phyloP scores from a whole-genome alignment of 64 coral and sea anemone species.

The Dendrophyllia cribrosa region DNA sequence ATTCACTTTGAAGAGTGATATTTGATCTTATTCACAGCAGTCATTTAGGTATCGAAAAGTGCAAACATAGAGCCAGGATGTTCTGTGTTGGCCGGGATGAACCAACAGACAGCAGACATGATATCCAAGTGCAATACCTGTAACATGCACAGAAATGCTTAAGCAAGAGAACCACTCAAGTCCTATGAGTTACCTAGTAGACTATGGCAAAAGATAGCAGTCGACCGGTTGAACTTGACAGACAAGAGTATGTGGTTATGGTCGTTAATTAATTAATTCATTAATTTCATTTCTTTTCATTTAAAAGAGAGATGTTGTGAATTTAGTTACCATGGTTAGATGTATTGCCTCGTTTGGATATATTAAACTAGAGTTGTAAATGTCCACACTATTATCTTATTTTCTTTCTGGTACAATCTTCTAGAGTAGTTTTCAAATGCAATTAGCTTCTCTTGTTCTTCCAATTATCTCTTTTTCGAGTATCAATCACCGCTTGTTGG shows the following conservation, averaged over 20 bases:
- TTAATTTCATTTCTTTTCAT: too few species aligned
- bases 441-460: too few species aligned
- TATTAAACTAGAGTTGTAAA: too few species aligned
- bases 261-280: too few species aligned
- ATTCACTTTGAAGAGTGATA: background rate
- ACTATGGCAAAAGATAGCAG: background rate
- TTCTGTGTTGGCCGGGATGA: slow-evolving; percentile 43
- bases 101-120: slow-evolving; percentile 25
- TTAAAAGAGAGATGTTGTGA: too few species aligned
- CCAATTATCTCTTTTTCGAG: too few species aligned
- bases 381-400: too few species aligned
- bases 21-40: slow-evolving; percentile 17
- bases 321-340: too few species aligned
- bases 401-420: too few species aligned
- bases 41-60: slow-evolving; percentile 31
- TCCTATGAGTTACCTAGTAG: background rate
- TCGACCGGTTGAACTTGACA: slow-evolving; percentile 2
- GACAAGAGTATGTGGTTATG: background rate
- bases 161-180: slow-evolving; percentile 15
- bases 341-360: too few species aligned
- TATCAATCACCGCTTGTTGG: too few species aligned
- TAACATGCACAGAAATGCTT: background rate
- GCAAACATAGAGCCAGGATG: slow-evolving; percentile 25
- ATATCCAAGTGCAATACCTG: slow-evolving; percentile 1
- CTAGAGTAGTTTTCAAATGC: too few species aligned